Percentiles rank a stretch among this genome's conserved stretches.
These are phyloP conservation scores for Frieseomelitta varia DNA, from an alignment of 1,140 invertebrate genomes.

Conservation along the genomic window DNA sequence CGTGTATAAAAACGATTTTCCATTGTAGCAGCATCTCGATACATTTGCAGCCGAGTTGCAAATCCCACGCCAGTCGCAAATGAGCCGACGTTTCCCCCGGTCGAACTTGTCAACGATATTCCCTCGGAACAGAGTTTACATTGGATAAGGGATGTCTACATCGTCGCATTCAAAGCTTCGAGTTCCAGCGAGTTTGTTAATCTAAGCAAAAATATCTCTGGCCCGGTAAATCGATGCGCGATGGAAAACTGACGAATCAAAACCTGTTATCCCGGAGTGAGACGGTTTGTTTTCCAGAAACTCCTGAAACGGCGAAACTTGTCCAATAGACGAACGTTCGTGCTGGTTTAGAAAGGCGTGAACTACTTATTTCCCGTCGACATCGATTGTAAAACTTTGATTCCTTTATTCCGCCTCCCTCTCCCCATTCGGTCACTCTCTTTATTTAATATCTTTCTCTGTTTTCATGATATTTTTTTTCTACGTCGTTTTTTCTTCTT, in stretches of 20 bases:
- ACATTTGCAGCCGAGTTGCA: neutral
- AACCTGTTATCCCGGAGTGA: slow-evolving; percentile 44
- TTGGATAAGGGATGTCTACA: neutral
- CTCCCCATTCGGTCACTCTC: no score
- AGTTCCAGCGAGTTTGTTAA: slow-evolving; percentile 7
- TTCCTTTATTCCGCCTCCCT: neutral
- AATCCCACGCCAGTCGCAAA: neutral
- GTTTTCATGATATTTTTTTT: no score
- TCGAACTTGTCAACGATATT: neutral
- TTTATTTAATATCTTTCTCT: neutral
- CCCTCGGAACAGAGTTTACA: neutral
- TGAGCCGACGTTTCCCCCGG: neutral
- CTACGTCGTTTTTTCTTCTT: neutral
- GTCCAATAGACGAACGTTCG: slow-evolving; percentile 37
- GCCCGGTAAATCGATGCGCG: neutral
- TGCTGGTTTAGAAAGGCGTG: slow-evolving; percentile 25
- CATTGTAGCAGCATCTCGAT: neutral
- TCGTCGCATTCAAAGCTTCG: neutral
- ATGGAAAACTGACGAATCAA: slow-evolving; percentile 67
- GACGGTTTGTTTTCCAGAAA: slow-evolving; percentile 12
- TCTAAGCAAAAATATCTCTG: slow-evolving; percentile 5
- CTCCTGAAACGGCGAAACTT: slow-evolving; percentile 17
- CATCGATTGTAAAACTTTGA: slow-evolving; percentile 33
- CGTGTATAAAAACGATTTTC: neutral
- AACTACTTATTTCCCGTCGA: slow-evolving; percentile 10